A percentile compares a stretch with the other conserved stretches of the same genome.
Evolutionary conservation across 2,797 vertebrate genomes (phyloP).

Genomic region (Xenopus petersii): DNA sequence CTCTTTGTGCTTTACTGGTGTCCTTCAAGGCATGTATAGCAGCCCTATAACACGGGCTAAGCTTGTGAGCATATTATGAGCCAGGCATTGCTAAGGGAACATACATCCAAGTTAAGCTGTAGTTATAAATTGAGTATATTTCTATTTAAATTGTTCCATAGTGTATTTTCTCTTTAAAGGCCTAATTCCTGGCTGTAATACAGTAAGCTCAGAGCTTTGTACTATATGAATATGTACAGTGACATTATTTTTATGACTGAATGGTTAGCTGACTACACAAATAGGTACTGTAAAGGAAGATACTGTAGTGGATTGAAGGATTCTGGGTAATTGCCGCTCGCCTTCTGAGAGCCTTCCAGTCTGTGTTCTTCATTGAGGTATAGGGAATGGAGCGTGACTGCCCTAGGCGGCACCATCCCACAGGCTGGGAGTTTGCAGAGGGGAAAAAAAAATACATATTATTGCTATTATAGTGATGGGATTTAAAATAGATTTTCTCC

Average conservation of each 20-base stretch:
- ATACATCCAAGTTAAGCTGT: slow-evolving; percentile 28
- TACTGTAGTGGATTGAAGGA: slow-evolving; percentile 32
- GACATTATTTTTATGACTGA: slow-evolving; percentile 56
- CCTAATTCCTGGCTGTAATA: slow-evolving; percentile 32
- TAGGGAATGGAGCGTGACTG: slow-evolving; percentile 40
- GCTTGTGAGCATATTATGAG: too few relatives aligned
- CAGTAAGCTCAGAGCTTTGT: slow-evolving; percentile 31
- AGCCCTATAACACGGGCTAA: too few relatives aligned
- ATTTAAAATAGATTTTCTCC: slow-evolving; percentile 53
- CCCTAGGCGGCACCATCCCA: slow-evolving; percentile 15
- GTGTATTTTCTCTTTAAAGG: slow-evolving; percentile 35
- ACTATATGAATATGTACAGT: slow-evolving; percentile 56
- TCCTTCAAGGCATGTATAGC: too few relatives aligned
- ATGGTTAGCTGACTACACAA: slow-evolving; percentile 51
- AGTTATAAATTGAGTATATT: slow-evolving; percentile 10
- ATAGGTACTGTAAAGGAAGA: slow-evolving; percentile 48
- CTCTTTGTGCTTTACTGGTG: too few relatives aligned
- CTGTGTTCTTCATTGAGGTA: slow-evolving; percentile 14
- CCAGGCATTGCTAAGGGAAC: too few relatives aligned
- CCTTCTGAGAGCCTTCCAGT: slow-evolving; percentile 23
- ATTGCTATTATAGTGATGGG: slow-evolving; percentile 38
- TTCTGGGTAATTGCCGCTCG: slow-evolving; percentile 46
- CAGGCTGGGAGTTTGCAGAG: slow-evolving; percentile 53
- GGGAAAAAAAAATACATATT: slow-evolving; percentile 40
- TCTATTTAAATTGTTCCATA: slow-evolving; percentile 5